Evolutionary conservation across 2,888 invertebrate genomes (phyloP), one percentile per base, ranked within the genome.

Genomic region (Synanthedon formicaeformis): DNA sequence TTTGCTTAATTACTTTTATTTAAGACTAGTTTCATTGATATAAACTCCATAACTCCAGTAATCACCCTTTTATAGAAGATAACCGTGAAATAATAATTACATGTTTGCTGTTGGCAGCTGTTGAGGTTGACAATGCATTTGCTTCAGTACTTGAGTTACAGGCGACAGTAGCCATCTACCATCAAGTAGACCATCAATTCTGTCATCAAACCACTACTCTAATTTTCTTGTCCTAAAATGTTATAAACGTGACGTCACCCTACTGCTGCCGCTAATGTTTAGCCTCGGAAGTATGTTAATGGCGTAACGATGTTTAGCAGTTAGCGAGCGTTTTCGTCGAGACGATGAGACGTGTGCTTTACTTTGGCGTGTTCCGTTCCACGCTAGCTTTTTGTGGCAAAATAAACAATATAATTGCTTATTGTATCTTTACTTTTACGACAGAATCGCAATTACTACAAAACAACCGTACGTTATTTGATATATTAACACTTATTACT

Each of bases 301-400:
- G 57, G 57, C 53, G 51, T 54, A 57, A 57, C 51, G 53, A 57
- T 57, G 57, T 57, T 55, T 53, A 40, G 49, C 49, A 16, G 45
- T 49, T 23, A 48, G 23, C 51, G 48, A 34, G 34, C 34, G 34
- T 34, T 34, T 34, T 34, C 34, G 34, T 8, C 34, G 34, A 10
- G 10, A 10, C 34, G 34, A 34, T 34, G 34, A 12, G 48, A 41
- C 41, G 23, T 52, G 45, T 52, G 14, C 41, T 52, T 23, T 41
- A 41, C 23, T 52, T 52, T 45, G 16, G 13, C 51, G 27, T 13
- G 45, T 27, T 45, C 41, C 41, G n/a, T 40, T 51, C n/a, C 16
- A 51, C 23, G 40, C n/a, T 51, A 40, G 51, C 34, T 27, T 23
- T 48, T 53, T 51, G 40, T 54, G 4, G 14, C 45, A 13, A 34